phyloP scores from a whole-genome alignment of 2,888 invertebrate genomes.

The Dromius quadrimaculatus region DNA sequence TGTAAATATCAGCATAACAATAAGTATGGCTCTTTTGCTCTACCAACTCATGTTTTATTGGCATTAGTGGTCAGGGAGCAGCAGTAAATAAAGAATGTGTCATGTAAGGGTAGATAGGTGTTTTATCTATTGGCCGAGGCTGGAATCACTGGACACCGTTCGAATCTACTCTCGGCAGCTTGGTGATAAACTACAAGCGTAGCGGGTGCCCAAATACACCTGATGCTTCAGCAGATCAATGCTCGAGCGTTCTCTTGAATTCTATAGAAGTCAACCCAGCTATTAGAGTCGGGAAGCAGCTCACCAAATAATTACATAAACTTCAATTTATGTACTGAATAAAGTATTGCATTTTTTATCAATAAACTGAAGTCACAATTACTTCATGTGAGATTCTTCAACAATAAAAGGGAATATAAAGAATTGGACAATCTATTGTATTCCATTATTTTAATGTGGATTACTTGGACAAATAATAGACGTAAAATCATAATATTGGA shows the following conservation, averaged over 20 bases:
- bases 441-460: no score
- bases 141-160: conserved; percentile 25
- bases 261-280: neutral
- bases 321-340: no score
- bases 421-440: no score
- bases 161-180: conserved; percentile 41
- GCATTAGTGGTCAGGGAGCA: conserved; percentile 31
- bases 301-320: no score
- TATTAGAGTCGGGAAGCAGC: no score
- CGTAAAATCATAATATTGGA: no score
- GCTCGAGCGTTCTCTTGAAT: conserved; percentile 7
- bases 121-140: conserved; percentile 33
- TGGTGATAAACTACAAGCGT: conserved; percentile 41
- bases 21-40: conserved; percentile 32
- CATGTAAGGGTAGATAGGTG: conserved; percentile 30
- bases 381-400: no score
- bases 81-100: conserved; percentile 45
- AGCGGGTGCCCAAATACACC: conserved; percentile 46
- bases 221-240: conserved; percentile 51
- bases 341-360: no score
- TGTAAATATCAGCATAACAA: conserved; percentile 43
- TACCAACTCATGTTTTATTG: conserved; percentile 42
- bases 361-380: no score
- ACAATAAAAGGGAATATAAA: no score
- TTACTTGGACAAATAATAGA: no score